Base-by-base conservation (phyloP, 2,797 vertebrate genomes). In the Callimico goeldii region DNA sequence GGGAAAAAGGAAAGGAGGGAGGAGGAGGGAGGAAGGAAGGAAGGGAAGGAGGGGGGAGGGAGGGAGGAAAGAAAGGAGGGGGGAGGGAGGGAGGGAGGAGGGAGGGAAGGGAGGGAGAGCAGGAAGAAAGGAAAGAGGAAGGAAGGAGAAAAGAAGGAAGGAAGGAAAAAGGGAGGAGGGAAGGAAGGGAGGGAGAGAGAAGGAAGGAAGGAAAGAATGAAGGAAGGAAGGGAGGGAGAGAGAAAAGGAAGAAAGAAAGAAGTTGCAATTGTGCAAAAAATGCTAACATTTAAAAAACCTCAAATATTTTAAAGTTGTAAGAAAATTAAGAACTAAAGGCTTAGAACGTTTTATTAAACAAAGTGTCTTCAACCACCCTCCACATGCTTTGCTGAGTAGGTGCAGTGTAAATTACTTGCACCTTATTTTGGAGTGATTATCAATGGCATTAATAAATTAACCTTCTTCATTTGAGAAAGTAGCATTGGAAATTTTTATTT, bases 221-320 rank as follows among this genome's bases (percentile, higher is more conserved):
- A 52, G 52, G 52, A 3, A 55, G 52, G 20, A 7, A 52, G 19
- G 19, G 52, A 55, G 20, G 20, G 52, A 55, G 20, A 3, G 52
- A 55, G 20, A 22, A 19, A 55, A 9, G 8, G 20, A 55, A 55
- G 20, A 9, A 55, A 55, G 52, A 55, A 55, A 55, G 52, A 55
- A 55, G 20, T 22, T 55, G 20, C 52, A 55, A 55, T 22, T 22
- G 52, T 24, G 20, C 22, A 22, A 28, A 82, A 64, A 84, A 77
- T 83, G 43, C 5, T 80, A 82, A 81, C 5, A 92, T 24, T 58
- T 43, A 13, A 81, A 26, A 88, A 92, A n/a, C 13, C 36, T 5
- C 22, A 85, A 82, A 39, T 70, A 90, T 92, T 87, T 94, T 10
- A 88, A 94, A 92, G 43, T 24, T 85, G 15, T 61, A 80, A 90